A percentile compares a stretch with the other conserved stretches of the same genome.
phyloP scores from a whole-genome alignment of 1,140 invertebrate species.

The Drosophila trapezifrons region DNA sequence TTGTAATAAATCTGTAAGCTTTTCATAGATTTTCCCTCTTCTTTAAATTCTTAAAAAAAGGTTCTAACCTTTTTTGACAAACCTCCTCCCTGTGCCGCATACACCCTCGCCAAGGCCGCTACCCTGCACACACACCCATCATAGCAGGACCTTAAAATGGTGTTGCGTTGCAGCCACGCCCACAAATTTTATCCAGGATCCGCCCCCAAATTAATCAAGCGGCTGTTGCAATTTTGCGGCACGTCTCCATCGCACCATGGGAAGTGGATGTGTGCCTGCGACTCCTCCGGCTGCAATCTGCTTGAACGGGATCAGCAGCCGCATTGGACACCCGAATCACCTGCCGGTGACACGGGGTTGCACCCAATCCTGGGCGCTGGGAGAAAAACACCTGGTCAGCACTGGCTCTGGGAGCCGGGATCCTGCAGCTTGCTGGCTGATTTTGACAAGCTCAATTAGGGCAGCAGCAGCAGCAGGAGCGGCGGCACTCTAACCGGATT shows the following conservation, averaged over 20 bases:
- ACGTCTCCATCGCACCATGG: not conserved
- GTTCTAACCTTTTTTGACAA: not conserved
- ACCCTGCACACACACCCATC: constrained; percentile 16
- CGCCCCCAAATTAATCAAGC: constrained; percentile 80
- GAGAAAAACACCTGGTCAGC: constrained; percentile 20
- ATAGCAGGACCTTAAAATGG: constrained; percentile 56
- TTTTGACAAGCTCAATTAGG: constrained; percentile 79
- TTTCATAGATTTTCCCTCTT: not conserved
- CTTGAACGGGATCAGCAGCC: constrained; percentile 44
- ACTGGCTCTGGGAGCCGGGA: not conserved
- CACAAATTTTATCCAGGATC: constrained; percentile 66
- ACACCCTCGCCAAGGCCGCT: not conserved
- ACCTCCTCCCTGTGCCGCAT: not conserved
- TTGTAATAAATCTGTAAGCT: too few relatives aligned
- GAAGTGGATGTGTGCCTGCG: not conserved
- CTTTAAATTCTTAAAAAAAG: not conserved
- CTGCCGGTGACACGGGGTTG: constrained; percentile 52
- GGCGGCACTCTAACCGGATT: constrained; percentile 42
- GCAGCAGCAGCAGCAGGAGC: constrained; percentile 3
- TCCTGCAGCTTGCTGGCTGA: constrained; percentile 31
- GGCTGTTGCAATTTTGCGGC: constrained; percentile 70
- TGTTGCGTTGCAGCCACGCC: constrained; percentile 64
- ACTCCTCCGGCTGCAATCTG: constrained; percentile 37
- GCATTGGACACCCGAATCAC: constrained; percentile 40
- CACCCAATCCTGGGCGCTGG: constrained; percentile 9